Base-by-base conservation (phyloP, 2,888 invertebrate genomes). In the Urechis unicinctus region DNA sequence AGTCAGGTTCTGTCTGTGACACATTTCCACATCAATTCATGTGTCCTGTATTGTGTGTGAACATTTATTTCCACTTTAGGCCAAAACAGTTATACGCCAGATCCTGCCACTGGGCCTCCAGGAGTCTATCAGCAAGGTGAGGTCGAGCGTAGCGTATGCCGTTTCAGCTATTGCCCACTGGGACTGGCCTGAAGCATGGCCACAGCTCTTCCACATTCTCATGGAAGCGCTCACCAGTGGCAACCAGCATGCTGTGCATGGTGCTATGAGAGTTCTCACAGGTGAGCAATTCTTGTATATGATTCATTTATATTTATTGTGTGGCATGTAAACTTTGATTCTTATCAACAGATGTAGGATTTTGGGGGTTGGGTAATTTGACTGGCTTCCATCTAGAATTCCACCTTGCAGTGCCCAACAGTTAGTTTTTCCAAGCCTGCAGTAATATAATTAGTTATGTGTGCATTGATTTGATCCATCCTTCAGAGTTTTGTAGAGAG, bases 151-250 rank as follows among this genome's bases (percentile, higher is more conserved):
- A 9, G 87, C 87, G 0, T 85, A 86, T 72, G 85, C 85, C 1
- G 84, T 87, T 52, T 85, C 86, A 0, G 83, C 84, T 2, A 86
- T 88, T 61, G 87, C 86, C 0, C 82, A 84, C 61, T 85, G 84
- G 78, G 87, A 88, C 69, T 87, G 87, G 85, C 87, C 87, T 0
- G 83, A 84, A 58, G 80, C 83, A 52, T 88, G 87, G 87, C 83
- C 85, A 0, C 83, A 84, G 53, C 74, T 88, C 1, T 86, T 87
- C 67, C 83, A 85, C 55, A 82, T 86, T 25, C 81, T 88, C 42
- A 83, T 87, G 60, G 82, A 81, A 52, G 85, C 85, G 60, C 75
- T 86, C 50, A 83, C 83, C 26, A 83, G 84, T 53, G 75, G 75
- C 0, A 74, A 80, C 59, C 67, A 68, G 21, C 74, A 73, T 62